These are phyloP conservation scores for human (Homo sapiens) DNA, from an alignment of 2,113 vertebrate species.

Conservation along the genomic window GRCh38 chr1:94307501-94308000, in stretches of 20 bases:
- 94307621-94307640: not conserved
- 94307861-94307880: not conserved
- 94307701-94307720: not conserved
- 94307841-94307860: not conserved
- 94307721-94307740: not conserved
- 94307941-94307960: not conserved
- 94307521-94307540: not conserved
- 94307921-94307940: not conserved
- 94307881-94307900: not conserved
- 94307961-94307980: not conserved
- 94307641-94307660: constrained; percentile 34
- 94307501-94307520: constrained; percentile 48
- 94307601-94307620: not conserved
- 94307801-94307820: constrained; percentile 41
- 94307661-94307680: constrained; percentile 15
- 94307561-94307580: not conserved
- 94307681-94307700: not conserved
- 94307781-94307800: not conserved
- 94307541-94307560: constrained; percentile 47
- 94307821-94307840: not conserved
- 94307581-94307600: not conserved
- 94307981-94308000: not conserved
- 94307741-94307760: not conserved
- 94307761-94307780: not conserved
- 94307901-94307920: not conserved